Evolutionary conservation across 2,797 vertebrate genomes (phyloP).

Genomic region (Synaphobranchus kaupii): DNA sequence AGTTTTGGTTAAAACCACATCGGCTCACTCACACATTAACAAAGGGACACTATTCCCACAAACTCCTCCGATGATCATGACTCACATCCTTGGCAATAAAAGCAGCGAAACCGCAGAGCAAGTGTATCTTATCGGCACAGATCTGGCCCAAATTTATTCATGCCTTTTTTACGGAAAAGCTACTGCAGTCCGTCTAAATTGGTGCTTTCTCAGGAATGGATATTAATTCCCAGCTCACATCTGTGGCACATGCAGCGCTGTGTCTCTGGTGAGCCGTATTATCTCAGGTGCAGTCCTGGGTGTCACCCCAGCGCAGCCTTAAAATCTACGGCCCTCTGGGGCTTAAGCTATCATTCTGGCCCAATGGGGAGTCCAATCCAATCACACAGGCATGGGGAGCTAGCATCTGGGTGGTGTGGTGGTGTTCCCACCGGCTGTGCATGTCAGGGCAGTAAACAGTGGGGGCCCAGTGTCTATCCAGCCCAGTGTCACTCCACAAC

Average conservation of each 20-base stretch:
- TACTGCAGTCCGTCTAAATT: neutral
- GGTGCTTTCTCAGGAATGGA: neutral
- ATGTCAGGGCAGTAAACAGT: neutral
- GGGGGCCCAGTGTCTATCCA: neutral
- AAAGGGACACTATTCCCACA: conserved; percentile 4
- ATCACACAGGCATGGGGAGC: neutral
- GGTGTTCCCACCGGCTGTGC: neutral
- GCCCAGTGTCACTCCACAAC: neutral
- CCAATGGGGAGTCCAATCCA: neutral
- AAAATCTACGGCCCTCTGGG: neutral
- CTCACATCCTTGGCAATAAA: neutral
- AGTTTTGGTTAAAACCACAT: neutral
- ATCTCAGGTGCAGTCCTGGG: neutral
- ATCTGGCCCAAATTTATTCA: neutral
- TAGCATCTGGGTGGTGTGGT: neutral
- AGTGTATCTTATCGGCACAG: neutral
- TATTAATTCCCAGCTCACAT: neutral
- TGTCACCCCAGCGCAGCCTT: neutral
- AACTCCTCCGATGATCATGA: neutral
- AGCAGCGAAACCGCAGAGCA: neutral
- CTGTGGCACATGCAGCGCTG: neutral
- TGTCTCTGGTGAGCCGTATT: neutral
- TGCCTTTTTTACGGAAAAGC: neutral
- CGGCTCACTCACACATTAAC: neutral
- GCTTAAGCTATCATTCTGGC: neutral